Percentiles rank a stretch among this genome's conserved stretches.
These are phyloP conservation scores for Sarcophaga caerulescens DNA, from an alignment of 2,888 invertebrate genomes.

Conservation along the genomic window DNA sequence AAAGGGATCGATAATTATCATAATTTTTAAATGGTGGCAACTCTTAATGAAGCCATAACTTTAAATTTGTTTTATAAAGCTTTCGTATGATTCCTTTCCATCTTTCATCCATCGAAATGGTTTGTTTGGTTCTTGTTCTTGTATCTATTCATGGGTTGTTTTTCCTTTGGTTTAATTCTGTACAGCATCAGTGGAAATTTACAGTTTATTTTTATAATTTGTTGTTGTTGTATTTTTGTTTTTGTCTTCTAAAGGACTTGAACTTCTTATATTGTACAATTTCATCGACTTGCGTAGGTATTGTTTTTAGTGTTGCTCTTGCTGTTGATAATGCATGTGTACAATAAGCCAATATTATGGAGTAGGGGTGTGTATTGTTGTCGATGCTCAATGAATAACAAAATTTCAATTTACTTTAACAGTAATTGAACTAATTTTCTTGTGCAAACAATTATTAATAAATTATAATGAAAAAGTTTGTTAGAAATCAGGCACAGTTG, in stretches of 20 bases:
- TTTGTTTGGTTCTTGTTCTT: constrained; percentile 5
- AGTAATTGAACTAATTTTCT: constrained; percentile 71
- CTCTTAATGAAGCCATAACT: constrained; percentile 24
- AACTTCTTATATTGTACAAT: background rate
- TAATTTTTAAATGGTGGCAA: constrained; percentile 20
- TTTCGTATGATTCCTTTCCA: constrained; percentile 43
- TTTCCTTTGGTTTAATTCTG: constrained; percentile 27
- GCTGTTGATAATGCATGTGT: background rate
- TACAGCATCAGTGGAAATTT: constrained; percentile 50
- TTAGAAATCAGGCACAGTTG: constrained; percentile 50
- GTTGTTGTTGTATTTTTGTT: background rate
- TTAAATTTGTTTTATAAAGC: constrained; percentile 50
- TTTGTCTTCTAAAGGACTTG: constrained; percentile 16
- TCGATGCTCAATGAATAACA: constrained; percentile 66
- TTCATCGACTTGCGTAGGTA: background rate
- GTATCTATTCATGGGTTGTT: constrained; percentile 6
- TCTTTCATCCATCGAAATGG: background rate
- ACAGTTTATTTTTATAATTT: constrained; percentile 3
- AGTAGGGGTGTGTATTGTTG: background rate
- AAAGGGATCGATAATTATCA: background rate
- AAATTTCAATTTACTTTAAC: constrained; percentile 70
- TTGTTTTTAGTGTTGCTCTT: no score
- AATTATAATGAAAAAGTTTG: constrained; percentile 67
- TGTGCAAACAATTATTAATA: constrained; percentile 70
- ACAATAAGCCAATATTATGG: no score